Conservation (phyloP, 2,113 vertebrate genomes). For the Thymallus thymallus region DNA sequence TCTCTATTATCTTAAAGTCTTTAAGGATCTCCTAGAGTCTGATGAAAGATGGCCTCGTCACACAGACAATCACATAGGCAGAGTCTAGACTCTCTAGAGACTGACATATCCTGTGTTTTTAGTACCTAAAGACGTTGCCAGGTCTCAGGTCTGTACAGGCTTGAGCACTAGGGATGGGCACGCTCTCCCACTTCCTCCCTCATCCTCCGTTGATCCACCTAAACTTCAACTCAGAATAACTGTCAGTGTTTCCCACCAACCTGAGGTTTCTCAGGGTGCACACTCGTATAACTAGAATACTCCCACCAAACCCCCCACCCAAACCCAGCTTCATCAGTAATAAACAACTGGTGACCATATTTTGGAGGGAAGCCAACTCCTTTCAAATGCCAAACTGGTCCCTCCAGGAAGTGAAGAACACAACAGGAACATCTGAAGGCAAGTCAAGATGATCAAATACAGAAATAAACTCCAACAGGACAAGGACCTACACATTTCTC, state of each 20-base stretch:
- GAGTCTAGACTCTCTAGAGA: background rate
- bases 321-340: background rate
- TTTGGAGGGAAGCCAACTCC: slow-evolving; percentile 62
- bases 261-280: background rate
- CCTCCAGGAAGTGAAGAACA: slow-evolving; percentile 43
- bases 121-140: background rate
- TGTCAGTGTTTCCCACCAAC: background rate
- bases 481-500: too few species aligned
- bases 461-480: too few species aligned
- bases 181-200: background rate
- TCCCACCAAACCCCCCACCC: background rate
- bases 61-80: background rate
- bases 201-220: background rate
- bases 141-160: background rate
- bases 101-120: background rate
- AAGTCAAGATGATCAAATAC: too few species aligned
- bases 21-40: background rate
- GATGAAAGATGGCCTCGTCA: background rate
- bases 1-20: background rate
- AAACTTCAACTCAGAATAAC: background rate
- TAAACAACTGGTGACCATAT: slow-evolving; percentile 21
- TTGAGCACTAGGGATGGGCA: background rate
- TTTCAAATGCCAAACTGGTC: slow-evolving; percentile 68
- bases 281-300: background rate
- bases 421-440: background rate